Evolutionary conservation across 1,140 invertebrate species (phyloP).

Genomic region (Centruroides sculpturatus): DNA sequence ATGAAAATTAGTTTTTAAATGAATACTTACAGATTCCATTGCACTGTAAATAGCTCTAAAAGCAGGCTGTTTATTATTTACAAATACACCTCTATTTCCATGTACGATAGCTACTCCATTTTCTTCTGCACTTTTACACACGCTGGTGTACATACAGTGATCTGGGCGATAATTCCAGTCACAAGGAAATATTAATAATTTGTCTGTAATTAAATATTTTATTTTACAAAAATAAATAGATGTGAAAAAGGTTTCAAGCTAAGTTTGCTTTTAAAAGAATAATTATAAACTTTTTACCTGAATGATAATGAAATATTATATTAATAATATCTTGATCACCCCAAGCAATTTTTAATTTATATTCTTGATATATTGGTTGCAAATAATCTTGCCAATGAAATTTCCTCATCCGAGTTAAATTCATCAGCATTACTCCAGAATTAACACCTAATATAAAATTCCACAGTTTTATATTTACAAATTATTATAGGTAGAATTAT

Average conservation of each 20-base stretch:
- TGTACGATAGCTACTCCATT: slow-evolving; percentile 72
- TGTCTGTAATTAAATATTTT: slow-evolving; percentile 33
- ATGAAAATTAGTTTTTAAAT: not conserved
- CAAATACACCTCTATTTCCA: slow-evolving; percentile 71
- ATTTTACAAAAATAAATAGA: no score
- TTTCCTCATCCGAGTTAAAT: slow-evolving; percentile 73
- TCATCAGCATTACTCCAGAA: slow-evolving; percentile 95
- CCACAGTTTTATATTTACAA: no score
- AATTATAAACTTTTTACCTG: slow-evolving; percentile 34
- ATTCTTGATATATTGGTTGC: slow-evolving; percentile 66
- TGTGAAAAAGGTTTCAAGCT: no score
- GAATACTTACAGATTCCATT: slow-evolving; percentile 40
- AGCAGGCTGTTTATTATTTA: slow-evolving; percentile 68
- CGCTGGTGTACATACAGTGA: slow-evolving; percentile 82
- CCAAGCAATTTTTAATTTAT: slow-evolving; percentile 76
- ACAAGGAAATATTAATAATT: slow-evolving; percentile 66
- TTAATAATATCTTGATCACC: slow-evolving; percentile 98
- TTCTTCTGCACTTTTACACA: slow-evolving; percentile 57
- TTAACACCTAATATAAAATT: slow-evolving; percentile 52
- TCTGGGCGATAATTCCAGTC: slow-evolving; percentile 84
- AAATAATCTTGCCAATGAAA: slow-evolving; percentile 74
- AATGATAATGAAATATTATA: slow-evolving; percentile 83
- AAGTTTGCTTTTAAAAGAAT: not conserved
- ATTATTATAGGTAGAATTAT: no score
- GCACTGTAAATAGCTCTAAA: slow-evolving; percentile 60